phyloP scores from a whole-genome alignment of 2,797 vertebrate genomes.

The Lepidocolaptes lacrymiger region DNA sequence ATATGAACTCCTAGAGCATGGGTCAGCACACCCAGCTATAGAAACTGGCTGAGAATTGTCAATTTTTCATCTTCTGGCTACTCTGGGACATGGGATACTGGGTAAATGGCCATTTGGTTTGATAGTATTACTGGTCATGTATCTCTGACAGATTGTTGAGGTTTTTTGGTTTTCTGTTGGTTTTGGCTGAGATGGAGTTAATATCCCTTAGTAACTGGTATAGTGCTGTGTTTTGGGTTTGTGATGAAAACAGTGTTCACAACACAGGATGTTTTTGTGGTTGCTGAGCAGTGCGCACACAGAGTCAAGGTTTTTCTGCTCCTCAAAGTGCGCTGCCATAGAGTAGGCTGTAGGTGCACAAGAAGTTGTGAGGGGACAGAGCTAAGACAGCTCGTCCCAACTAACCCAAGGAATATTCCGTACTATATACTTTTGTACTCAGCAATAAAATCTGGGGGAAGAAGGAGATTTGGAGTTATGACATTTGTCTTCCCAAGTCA shows the following conservation, averaged over 20 bases:
- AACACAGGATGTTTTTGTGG: not conserved
- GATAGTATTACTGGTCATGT: not conserved
- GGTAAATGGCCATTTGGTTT: not conserved
- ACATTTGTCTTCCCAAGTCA: not conserved
- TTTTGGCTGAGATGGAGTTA: not conserved
- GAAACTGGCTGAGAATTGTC: not conserved
- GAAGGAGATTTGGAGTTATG: accelerated
- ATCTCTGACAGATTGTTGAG: not conserved
- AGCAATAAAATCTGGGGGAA: not conserved
- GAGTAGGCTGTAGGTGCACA: no score
- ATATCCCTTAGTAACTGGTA: not conserved
- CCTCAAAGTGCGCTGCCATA: accelerated
- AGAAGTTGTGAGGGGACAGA: not conserved
- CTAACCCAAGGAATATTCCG: not conserved
- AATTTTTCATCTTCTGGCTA: not conserved
- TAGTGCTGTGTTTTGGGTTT: not conserved
- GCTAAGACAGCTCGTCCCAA: not conserved
- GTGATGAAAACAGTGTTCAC: not conserved
- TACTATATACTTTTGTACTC: not conserved
- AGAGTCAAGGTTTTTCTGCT: not conserved
- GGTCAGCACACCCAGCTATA: not conserved
- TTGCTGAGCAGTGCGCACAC: not conserved
- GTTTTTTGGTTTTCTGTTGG: not conserved
- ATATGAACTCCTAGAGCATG: not conserved
- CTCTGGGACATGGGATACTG: not conserved